Evolutionary conservation across 2,888 invertebrate genomes (phyloP), one percentile per base, ranked within the genome.

Genomic region (Stenoptilia bipunctidactyla): DNA sequence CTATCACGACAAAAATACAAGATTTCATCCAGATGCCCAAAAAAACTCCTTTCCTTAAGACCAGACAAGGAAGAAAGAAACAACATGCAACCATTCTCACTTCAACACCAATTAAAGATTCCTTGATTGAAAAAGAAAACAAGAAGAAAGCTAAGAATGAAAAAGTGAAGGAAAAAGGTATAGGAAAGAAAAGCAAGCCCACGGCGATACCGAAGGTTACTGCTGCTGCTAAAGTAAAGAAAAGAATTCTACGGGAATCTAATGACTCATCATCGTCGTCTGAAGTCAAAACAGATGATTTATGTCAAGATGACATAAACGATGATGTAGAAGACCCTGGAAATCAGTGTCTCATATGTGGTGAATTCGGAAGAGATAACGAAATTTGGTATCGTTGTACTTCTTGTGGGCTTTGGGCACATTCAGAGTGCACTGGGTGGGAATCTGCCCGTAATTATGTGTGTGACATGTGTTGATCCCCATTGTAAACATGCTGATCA

Each of bases 361-460:
- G 39, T 15, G 52, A 57, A 43, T 54, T 51, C 37, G 53, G 53
- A 20, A 30, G 46, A 43, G 42, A 53, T 41, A 50, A 53, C 15
- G 53, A 56, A 38, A 45, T 48, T 36, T 53, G 52, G 51, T 56
- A 44, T 47, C 41, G 47, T 14, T 49, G 47, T 25, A 47, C 47
- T 14, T 40, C 45, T 10, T 47, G 47, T 45, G 43, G 42, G n/a
- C 25, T 43, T 1, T 46, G 39, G 42, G 39, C 42, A 33, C 40
- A 45, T 30, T 27, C 40, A 3, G 39, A 40, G n/a, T 43, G 38
- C 35, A 45, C 48, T 40, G 42, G 42, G 25, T 42, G 36, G 39
- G 37, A 42, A 10, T 39, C 45, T 14, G 38, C 41, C 5, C 15
- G 33, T 15, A 40, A 42, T 45, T 45, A 45, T 44, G 41, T 44